Evolutionary conservation across 2,797 vertebrate species (phyloP), one percentile per base, ranked within the genome.

Genomic region (Propithecus perrieri): DNA sequence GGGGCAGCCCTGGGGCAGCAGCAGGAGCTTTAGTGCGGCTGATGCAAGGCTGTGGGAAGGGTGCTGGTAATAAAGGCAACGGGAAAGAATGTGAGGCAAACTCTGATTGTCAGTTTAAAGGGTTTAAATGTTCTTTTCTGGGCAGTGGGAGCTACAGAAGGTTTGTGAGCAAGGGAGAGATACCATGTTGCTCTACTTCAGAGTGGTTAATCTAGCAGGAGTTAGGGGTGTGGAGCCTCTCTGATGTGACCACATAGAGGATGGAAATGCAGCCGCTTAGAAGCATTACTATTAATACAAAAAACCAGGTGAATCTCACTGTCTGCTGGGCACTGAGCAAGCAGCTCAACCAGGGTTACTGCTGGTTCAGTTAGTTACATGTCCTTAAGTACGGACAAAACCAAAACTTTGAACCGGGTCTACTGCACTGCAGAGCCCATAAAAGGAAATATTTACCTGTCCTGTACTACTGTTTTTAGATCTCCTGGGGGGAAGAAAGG

Each of bases 381-480:
- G 72, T 35, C 50, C 24, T 91, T 59, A 33, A 75, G 43, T 79
- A 69, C 74, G 20, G 20, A 8, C 2, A 79, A 69, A 72, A 69
- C 81, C 33, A 94, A 71, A 87, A 69, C 78, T 41, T 35, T 1
- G 12, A 96, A 81, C 53, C n/a, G 53, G 55, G 53, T 88, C 50
- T 76, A 17, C 33, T 87, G 85, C 41, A 57, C 67, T 83, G 55
- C 61, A 69, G 91, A 94, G 53, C 38, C 12, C 35, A 13, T 53
- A 28, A 86, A 71, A 85, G 78, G 69, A 87, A 83, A 28, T 43
- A 38, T 67, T 41, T 41, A 46, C 80, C 18, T 48, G 33, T 11
- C 12, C 35, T 28, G 15, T 12, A 41, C 24, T 41, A 72, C 69
- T 57, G 9, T 46, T 72, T 72, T 88, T 50, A 57, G 74, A 15